Conservation (phyloP, 1,140 invertebrate genomes). For the Cydia strobilella region DNA sequence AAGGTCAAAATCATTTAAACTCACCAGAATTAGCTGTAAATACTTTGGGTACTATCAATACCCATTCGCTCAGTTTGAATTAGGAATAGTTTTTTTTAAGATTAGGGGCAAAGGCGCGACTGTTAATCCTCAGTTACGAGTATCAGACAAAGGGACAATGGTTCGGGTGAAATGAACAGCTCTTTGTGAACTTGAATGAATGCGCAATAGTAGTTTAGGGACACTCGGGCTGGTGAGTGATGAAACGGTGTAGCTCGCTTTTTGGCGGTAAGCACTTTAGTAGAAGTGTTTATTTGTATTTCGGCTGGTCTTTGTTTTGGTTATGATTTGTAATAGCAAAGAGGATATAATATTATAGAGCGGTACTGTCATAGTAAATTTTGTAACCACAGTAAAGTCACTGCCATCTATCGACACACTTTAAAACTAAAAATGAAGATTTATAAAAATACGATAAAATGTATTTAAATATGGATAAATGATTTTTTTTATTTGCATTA, state of each 20-base stretch:
- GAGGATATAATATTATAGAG: too few species aligned
- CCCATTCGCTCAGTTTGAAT: conserved; percentile 20
- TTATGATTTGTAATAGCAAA: neutral
- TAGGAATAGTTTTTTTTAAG: conserved; percentile 32
- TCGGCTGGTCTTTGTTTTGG: neutral
- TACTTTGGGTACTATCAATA: neutral
- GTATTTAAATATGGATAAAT: too few species aligned
- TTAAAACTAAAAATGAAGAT: too few species aligned
- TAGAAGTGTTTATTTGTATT: conserved; percentile 6
- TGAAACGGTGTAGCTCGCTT: conserved; percentile 41
- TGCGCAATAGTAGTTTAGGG: conserved; percentile 50
- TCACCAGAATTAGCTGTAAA: neutral
- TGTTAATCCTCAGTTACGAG: conserved; percentile 67
- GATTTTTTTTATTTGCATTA: too few species aligned
- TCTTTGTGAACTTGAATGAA: conserved; percentile 48
- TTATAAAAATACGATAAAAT: too few species aligned
- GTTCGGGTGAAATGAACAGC: conserved; percentile 56
- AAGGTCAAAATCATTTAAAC: neutral
- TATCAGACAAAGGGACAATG: conserved; percentile 57
- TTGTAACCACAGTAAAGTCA: too few species aligned
- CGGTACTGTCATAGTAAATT: too few species aligned
- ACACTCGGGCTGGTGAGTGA: conserved; percentile 45
- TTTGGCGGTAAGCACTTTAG: conserved; percentile 34
- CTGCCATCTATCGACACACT: too few species aligned
- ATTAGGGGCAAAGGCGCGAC: conserved; percentile 52